A percentile compares a stretch with the other conserved stretches of the same genome.
phyloP scores from a whole-genome alignment of 2,113 vertebrate species.

The Brienomyrus brachyistius region DNA sequence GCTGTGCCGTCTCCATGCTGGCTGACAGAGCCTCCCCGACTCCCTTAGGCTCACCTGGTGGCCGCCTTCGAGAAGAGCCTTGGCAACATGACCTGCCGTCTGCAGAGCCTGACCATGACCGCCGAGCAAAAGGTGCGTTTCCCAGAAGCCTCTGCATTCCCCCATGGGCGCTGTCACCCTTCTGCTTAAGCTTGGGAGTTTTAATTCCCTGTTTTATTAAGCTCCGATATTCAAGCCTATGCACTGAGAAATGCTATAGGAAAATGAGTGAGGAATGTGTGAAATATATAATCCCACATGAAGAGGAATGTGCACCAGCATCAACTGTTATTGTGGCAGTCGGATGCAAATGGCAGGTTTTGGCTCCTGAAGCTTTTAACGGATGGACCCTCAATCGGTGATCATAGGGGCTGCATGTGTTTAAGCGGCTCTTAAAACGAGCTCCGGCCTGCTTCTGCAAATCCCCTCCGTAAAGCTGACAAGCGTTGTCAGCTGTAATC shows the following conservation, averaged over 20 bases:
- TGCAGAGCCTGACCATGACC: constrained; percentile 78
- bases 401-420: neutral
- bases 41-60: constrained; percentile 72
- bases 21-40: neutral
- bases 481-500: constrained; percentile 14
- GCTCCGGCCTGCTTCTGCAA: constrained; percentile 5
- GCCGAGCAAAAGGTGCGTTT: constrained; percentile 79
- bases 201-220: neutral
- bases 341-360: neutral
- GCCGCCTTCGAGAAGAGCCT: constrained; percentile 84
- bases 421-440: constrained; percentile 12
- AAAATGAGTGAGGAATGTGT: neutral
- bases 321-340: neutral
- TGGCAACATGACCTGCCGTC: constrained; percentile 77
- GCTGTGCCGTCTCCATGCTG: neutral
- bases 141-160: neutral
- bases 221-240: neutral
- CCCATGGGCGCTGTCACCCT: neutral
- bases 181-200: neutral
- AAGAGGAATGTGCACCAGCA: neutral
- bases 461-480: neutral
- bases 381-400: neutral
- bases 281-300: neutral
- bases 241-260: neutral
- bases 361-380: neutral